Conservation (phyloP, 2,113 vertebrate genomes). For the Talpa occidentalis region DNA sequence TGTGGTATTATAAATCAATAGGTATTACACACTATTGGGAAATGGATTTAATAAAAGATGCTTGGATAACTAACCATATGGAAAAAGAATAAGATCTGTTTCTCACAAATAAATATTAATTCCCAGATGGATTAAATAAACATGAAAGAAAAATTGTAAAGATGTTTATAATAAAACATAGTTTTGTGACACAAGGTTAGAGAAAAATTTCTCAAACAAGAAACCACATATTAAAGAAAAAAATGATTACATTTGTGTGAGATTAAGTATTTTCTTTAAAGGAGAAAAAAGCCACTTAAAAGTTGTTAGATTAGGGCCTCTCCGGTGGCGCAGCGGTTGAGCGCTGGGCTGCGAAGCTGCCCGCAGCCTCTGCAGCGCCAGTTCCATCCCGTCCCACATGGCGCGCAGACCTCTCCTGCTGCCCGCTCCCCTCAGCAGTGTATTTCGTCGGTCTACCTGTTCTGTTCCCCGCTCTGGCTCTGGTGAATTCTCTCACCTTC, state of each 20-base stretch:
- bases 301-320: not conserved
- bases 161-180: conserved; percentile 6
- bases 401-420: too few species aligned
- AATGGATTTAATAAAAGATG: not conserved
- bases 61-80: not conserved
- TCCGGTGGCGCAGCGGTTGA: too few species aligned
- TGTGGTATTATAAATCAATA: not conserved
- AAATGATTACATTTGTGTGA: too few species aligned
- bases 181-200: not conserved
- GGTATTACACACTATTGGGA: not conserved
- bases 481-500: too few species aligned
- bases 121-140: conserved; percentile 12
- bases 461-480: too few species aligned
- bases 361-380: too few species aligned
- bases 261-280: not conserved
- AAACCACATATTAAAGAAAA: not conserved
- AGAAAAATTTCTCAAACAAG: not conserved
- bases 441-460: too few species aligned
- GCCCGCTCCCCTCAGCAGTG: too few species aligned
- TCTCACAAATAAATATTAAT: not conserved
- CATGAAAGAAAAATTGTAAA: not conserved
- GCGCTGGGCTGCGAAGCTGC: too few species aligned
- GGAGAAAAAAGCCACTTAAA: not conserved
- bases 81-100: conserved; percentile 10
- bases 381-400: too few species aligned